Base-by-base conservation (phyloP, 2,888 invertebrate species). In the Onchidella celtica region DNA sequence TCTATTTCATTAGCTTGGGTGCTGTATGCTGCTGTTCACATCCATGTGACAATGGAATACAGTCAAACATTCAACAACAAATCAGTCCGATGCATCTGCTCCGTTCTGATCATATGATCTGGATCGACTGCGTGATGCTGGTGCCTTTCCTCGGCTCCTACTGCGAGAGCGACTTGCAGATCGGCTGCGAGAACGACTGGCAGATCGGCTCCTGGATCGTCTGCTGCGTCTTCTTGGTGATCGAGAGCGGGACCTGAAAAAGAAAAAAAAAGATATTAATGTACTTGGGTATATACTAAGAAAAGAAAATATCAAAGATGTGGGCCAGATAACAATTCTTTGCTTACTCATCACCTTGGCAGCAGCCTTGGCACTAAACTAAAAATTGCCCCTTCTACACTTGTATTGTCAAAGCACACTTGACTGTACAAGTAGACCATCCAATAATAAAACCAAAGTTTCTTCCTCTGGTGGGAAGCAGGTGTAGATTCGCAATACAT, bases 151-250 rank as follows among this genome's bases (percentile, higher is more conserved):
- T 47, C 86, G 78, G 17, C 88, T 88, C 34, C 85, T 84, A 83
- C 89, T 88, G 55, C 86, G 69, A 70, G 85, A 84, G n/a, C 84
- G 84, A 34, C 84, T 84, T 29, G 81, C 55, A 24, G 85, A 85
- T 57, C 83, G 76, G 69, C 86, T 86, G 21, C 63, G 80, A 66
- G 86, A 86, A 24, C 73, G 78, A 36, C 83, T 85, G n/a, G 79
- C 79, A 1, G 85, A 85, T 6, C 84, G 79, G 11, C 75, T 69
- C 55, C 79, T 68, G 27, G 79, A 73, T 24, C 78, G 69, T 29
- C 78, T 81, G 27, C 73, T 68, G 4, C 75, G 57, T n/a, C 85
- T 70, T 38, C 78, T 79, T 40, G 82, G 80, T 14, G 86, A 87
- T 29, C 85, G 65, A 17, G 83, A 83, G 27, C 81, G 63, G 6